Percentiles rank a stretch among this genome's conserved stretches.
phyloP scores from a whole-genome alignment of 2,888 invertebrate genomes.

The Neoitamus cyanurus region DNA sequence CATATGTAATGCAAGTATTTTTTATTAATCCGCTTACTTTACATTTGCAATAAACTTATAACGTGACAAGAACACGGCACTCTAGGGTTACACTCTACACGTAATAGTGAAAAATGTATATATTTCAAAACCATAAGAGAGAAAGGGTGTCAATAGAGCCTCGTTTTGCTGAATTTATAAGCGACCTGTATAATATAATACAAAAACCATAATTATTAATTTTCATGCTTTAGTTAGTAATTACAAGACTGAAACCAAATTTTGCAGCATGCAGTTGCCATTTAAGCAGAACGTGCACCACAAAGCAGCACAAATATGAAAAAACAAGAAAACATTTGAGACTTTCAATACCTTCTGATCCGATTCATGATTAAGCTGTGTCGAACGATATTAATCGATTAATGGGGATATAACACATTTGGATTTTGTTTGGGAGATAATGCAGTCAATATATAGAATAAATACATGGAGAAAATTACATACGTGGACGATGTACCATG shows the following conservation, averaged over 20 bases:
- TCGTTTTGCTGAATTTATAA: too few relatives aligned
- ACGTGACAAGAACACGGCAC: too few relatives aligned
- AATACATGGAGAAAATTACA: conserved; percentile 13
- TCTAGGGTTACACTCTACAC: too few relatives aligned
- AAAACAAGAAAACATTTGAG: conserved; percentile 12
- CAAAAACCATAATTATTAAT: background rate
- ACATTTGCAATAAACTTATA: too few relatives aligned
- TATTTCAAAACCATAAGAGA: too few relatives aligned
- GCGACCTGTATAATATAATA: background rate
- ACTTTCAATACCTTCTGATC: conserved; percentile 54
- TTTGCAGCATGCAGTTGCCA: background rate
- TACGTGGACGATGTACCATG: background rate
- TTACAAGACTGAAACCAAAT: background rate
- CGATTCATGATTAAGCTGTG: conserved; percentile 54
- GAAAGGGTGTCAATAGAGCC: too few relatives aligned
- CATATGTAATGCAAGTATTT: too few relatives aligned
- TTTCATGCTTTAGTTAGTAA: background rate
- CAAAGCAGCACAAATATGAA: background rate
- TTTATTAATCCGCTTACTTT: too few relatives aligned
- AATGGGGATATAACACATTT: conserved; percentile 28
- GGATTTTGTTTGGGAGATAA: background rate
- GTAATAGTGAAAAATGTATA: too few relatives aligned
- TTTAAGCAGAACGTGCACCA: background rate
- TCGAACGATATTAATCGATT: conserved; percentile 42
- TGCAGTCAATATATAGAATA: conserved; percentile 27